Base-by-base conservation (phyloP, 2,797 vertebrate species). In the Chelmon rostratus region DNA sequence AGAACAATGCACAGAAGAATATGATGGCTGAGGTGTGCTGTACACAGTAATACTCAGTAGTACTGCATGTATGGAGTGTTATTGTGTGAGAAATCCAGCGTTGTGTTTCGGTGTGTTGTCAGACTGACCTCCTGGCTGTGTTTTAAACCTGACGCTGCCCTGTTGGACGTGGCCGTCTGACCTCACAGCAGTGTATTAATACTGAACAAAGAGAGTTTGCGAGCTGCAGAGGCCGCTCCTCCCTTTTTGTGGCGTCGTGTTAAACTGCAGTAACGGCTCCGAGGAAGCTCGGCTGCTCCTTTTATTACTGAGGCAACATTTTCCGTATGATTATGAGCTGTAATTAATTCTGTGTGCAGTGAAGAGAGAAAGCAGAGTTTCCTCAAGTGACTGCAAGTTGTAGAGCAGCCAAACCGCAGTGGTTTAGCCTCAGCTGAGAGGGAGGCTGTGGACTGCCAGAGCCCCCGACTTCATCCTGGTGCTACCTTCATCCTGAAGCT, bases 291-390 rank as follows among this genome's bases (percentile, higher is more conserved):
- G 52, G 64, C 57, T 13, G 61, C 68, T 59, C 28, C 5, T 38
- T 79, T 86, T 67, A 79, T 71, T 63, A 83, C 83, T 68, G 75
- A 81, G 77, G 81, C 85, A 79, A 82, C 49, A 69, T 79, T 83
- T 87, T 85, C 78, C 73, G 0, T 69, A 33, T 31, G 64, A 80
- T 79, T 78, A 76, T 68, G 69, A 81, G 75, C 75, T 52, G 47
- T 71, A 70, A 59, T 79, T 81, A 78, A 81, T 80, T 75, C 70
- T 53, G 57, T 16, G 37, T 19, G 61, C 37, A 33, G 63, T 10
- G 50, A 74, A 50, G 68, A 73, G 64, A 57, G 54, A 81, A 70
- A 54, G 74, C 28, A 13, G 38, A 72, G 70, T 58, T 85, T 81
- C 75, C 68, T 76, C 58, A 19, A 66, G 61, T 54, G 65, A 71